Conservation (phyloP, 2,888 invertebrate genomes). For the Nysson spinosus region DNA sequence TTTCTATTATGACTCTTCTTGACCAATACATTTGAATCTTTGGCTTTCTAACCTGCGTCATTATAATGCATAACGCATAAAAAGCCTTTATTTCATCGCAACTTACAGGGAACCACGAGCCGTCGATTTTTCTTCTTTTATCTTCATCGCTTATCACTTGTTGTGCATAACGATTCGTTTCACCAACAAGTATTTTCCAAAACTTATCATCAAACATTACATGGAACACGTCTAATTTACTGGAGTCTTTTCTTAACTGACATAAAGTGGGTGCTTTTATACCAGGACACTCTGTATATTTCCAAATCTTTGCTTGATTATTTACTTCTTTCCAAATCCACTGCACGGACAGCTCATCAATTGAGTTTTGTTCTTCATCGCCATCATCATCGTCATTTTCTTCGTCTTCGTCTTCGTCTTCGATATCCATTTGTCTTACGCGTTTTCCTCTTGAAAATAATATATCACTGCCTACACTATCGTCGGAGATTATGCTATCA, state of each 20-base stretch:
- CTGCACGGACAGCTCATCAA: too few relatives aligned
- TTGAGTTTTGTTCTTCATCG: too few relatives aligned
- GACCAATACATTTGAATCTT: conserved; percentile 48
- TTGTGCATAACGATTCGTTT: conserved; percentile 15
- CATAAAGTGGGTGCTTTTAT: conserved; percentile 24
- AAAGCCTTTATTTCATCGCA: conserved; percentile 47
- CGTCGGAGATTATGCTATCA: too few relatives aligned
- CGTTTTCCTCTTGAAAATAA: too few relatives aligned
- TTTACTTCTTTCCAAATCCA: too few relatives aligned
- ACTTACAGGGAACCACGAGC: conserved; percentile 37
- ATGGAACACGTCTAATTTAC: conserved; percentile 31
- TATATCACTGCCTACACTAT: too few relatives aligned
- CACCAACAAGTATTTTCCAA: conserved; percentile 12
- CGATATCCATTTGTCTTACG: too few relatives aligned
- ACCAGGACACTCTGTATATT: conserved; percentile 22
- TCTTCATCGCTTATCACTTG: conserved; percentile 59
- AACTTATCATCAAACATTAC: conserved; percentile 32
- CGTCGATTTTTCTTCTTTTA: conserved; percentile 12
- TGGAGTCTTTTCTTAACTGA: conserved; percentile 28
- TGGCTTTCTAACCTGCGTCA: conserved; percentile 50
- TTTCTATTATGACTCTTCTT: conserved; percentile 42
- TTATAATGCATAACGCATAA: conserved; percentile 50
- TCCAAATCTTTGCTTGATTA: conserved; percentile 30
- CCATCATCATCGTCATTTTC: too few relatives aligned
- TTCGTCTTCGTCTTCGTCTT: too few relatives aligned